Conservation (phyloP, 1,140 invertebrate genomes). For the Mizuhopecten yessoensis region DNA sequence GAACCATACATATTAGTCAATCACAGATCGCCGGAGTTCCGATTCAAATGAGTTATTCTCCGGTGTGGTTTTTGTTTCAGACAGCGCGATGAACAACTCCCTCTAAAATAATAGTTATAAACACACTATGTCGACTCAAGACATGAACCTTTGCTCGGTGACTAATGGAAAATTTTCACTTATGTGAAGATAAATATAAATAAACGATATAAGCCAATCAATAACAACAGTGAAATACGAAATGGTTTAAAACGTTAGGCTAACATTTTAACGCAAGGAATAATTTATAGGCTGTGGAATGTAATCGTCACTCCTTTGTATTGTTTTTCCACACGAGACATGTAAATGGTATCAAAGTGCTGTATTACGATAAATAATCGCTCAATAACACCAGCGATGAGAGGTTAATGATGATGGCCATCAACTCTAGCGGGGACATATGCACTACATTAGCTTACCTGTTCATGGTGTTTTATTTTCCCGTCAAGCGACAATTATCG, state of each 20-base stretch:
- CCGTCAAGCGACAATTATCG: background rate
- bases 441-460: background rate
- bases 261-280: background rate
- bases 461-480: background rate
- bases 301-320: background rate
- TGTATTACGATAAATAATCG: background rate
- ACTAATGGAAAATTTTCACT: slow-evolving; percentile 35
- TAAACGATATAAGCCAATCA: background rate
- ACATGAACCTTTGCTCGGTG: background rate
- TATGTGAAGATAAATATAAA: background rate
- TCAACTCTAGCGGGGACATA: background rate
- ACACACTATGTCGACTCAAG: background rate
- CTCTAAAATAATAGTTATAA: background rate
- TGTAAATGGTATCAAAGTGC: background rate
- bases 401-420: background rate
- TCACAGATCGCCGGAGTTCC: background rate
- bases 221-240: background rate
- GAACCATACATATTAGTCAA: slow-evolving; percentile 12
- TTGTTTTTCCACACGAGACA: background rate
- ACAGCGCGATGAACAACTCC: background rate
- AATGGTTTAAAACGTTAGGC: background rate
- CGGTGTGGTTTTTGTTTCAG: background rate
- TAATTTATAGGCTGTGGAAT: background rate
- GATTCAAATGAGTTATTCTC: background rate
- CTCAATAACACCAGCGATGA: background rate